Base-by-base conservation (phyloP, 1,140 invertebrate genomes). In the Zaprionus tsacasi region DNA sequence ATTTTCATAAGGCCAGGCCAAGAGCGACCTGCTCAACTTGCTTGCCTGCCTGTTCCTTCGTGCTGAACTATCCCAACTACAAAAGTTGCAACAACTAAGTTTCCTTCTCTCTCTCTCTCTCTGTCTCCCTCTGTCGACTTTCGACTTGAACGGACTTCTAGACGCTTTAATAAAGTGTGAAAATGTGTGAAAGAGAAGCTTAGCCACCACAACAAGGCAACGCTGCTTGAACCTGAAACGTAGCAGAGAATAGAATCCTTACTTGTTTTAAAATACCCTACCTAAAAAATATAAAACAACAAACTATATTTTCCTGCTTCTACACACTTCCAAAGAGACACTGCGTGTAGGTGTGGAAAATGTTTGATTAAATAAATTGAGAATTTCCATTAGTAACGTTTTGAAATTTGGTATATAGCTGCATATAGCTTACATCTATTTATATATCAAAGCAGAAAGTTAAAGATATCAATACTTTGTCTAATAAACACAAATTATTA, bases 151-250 rank as follows among this genome's bases (percentile, higher is more conserved):
- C 27, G 27, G 27, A 30, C 27, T 30, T 30, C 6, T 30, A 30
- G 27, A 55, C 70, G 77, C 85, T 90, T 89, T 88, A 88, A 88
- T 90, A 88, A 90, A 88, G 85, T 88, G 85, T 88, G 85, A 88
- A 85, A 88, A 88, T 88, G 75, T 83, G 75, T 83, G 61, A 43
- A 65, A 59, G 50, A 61, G 45, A 48, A 59, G 6, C 48, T 66
- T 25, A 43, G 43, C 11, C n/a, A 35, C 6, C n/a, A 35, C 33
- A 35, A 45, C 40, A 15, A 45, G 40, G n/a, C n/a, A 8, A 13
- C 7, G 61, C 54, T n/a, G 45, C 35, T 27, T 35, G 60, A 45
- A 63, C 21, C 45, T 25, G 13, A 64, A 36, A 12, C n/a, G 11
- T n/a, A 61, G 30, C 27, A 30, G 27, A 30, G 27, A 30, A 30